phyloP scores from a whole-genome alignment of 2,888 invertebrate genomes.

The Netelia fuscicornis region DNA sequence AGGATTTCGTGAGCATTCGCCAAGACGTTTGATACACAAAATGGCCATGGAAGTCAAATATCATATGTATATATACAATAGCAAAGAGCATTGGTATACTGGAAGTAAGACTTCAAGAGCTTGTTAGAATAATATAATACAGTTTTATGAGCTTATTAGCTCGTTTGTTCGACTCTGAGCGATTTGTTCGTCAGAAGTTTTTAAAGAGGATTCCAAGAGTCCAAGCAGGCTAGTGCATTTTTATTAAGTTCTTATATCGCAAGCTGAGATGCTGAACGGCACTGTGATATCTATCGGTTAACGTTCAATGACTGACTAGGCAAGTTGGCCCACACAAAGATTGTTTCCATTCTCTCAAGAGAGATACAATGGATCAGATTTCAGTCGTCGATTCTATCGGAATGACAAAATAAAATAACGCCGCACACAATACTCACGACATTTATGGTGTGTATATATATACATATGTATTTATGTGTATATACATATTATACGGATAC shows the following conservation, averaged over 20 bases:
- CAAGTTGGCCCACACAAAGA: not conserved
- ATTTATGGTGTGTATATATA: conserved; percentile 19
- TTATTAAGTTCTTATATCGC: conserved; percentile 3
- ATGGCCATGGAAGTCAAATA: conserved; percentile 17
- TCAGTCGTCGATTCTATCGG: conserved; percentile 37
- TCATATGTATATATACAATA: not conserved
- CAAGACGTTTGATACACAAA: conserved; percentile 45
- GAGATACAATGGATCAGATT: not conserved
- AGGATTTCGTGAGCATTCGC: not conserved
- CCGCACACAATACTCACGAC: conserved; percentile 40
- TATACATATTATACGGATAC: conserved; percentile 4
- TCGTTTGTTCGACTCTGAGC: not conserved
- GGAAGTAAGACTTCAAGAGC: not conserved
- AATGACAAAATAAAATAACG: not conserved
- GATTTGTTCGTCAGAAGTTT: not conserved
- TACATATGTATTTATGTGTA: conserved; percentile 6
- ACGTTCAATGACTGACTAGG: conserved; percentile 25
- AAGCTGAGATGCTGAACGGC: conserved; percentile 10
- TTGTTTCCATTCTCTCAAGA: no score
- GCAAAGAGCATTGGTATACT: not conserved
- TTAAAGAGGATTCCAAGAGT: not conserved
- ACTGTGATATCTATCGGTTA: conserved; percentile 48
- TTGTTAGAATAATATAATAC: not conserved
- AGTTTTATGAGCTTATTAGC: conserved; percentile 21
- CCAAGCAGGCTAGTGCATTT: conserved; percentile 58